Percentiles rank a stretch among this genome's conserved stretches.
Conservation (phyloP, 1,140 invertebrate genomes). For the Chironomus striatipennis region DNA sequence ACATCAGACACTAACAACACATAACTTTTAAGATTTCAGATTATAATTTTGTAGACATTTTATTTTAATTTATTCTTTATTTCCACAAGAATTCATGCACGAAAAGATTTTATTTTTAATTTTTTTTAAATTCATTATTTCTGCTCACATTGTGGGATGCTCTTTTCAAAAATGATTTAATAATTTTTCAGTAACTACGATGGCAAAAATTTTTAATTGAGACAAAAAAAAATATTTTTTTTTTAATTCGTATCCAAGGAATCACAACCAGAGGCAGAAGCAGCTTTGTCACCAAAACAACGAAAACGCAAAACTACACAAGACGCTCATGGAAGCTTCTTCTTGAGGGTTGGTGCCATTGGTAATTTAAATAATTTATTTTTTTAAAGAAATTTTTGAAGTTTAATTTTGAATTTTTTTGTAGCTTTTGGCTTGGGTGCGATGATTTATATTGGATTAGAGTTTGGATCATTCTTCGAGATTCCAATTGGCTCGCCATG, state of each 20-base stretch:
- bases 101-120: too few species aligned
- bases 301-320: conserved; percentile 85
- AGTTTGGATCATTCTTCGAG: conserved; percentile 91
- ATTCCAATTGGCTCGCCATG: conserved; percentile 80
- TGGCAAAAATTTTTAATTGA: too few species aligned
- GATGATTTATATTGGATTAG: conserved; percentile 95
- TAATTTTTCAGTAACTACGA: too few species aligned
- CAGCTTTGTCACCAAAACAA: conserved; percentile 53
- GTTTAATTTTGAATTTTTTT: conserved; percentile 31
- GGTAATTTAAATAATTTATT: too few species aligned
- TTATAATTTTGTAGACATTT: too few species aligned
- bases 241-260: conserved; percentile 36
- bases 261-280: conserved; percentile 54
- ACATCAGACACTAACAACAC: too few species aligned
- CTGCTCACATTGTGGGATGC: too few species aligned
- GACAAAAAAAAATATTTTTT: neutral
- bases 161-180: too few species aligned
- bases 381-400: neutral
- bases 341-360: conserved; percentile 89
- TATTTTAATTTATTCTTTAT: too few species aligned
- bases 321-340: conserved; percentile 93
- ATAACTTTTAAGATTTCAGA: too few species aligned
- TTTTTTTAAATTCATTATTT: too few species aligned
- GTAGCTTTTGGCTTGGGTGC: conserved; percentile 91
- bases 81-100: too few species aligned